These are phyloP conservation scores for Anguilla marmorata DNA, from an alignment of 2,797 vertebrate genomes.

Conservation along the genomic window DNA sequence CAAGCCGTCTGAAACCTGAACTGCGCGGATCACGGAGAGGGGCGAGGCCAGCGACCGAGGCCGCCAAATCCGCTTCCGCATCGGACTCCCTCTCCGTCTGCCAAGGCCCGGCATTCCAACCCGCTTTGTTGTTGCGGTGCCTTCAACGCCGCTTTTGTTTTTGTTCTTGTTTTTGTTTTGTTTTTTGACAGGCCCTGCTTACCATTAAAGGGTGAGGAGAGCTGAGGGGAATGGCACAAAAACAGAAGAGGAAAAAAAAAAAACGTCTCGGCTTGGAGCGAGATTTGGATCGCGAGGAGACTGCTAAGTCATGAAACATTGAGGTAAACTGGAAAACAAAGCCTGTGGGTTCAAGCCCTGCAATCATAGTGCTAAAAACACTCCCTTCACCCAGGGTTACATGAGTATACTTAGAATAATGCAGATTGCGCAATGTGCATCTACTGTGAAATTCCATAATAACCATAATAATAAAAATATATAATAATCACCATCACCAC, in stretches of 20 bases:
- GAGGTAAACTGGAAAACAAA: neutral
- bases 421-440: neutral
- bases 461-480: neutral
- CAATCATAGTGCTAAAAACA: neutral
- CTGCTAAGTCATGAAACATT: neutral
- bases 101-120: conserved; percentile 39
- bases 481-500: neutral
- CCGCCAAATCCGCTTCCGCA: neutral
- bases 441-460: neutral
- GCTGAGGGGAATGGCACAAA: neutral
- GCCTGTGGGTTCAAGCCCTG: neutral
- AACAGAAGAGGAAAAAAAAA: neutral
- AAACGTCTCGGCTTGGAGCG: neutral
- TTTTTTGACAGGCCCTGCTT: neutral
- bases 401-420: neutral
- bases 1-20: neutral
- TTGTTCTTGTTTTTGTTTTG: neutral
- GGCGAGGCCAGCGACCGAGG: neutral
- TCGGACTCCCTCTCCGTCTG: neutral
- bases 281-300: neutral
- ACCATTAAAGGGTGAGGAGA: neutral
- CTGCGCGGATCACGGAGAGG: neutral
- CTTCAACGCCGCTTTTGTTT: conserved; percentile 29
- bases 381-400: neutral
- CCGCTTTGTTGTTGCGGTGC: conserved; percentile 42